These are phyloP conservation scores for Aelia acuminata DNA, from an alignment of 2,888 invertebrate genomes.

Conservation along the genomic window DNA sequence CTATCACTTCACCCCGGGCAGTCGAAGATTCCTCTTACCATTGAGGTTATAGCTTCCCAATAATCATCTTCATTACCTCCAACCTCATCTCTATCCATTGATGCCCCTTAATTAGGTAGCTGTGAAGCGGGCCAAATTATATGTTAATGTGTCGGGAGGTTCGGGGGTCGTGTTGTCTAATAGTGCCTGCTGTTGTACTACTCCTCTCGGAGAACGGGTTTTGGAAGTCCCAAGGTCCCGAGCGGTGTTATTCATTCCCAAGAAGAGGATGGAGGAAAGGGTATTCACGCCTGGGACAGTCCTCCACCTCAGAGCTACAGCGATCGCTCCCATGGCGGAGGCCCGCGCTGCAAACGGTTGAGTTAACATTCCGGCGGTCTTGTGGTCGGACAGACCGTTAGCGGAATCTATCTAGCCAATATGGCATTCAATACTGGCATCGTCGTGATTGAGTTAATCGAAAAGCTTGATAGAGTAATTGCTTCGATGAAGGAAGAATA, in stretches of 20 bases:
- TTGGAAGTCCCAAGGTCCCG: not conserved
- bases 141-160: not conserved
- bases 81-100: not conserved
- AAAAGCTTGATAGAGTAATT: not conserved
- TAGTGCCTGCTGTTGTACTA: not conserved
- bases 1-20: not conserved
- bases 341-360: not conserved
- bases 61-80: not conserved
- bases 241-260: not conserved
- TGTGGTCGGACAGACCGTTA: not conserved
- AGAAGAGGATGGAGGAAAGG: not conserved
- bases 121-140: constrained; percentile 1
- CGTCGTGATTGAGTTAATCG: not conserved
- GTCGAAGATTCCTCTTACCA: not conserved
- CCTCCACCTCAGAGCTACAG: not conserved
- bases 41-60: not conserved
- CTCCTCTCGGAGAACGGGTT: not conserved
- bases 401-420: not conserved
- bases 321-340: not conserved
- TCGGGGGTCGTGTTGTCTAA: not conserved
- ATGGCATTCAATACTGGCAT: not conserved
- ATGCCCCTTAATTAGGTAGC: constrained; percentile 10
- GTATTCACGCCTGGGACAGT: not conserved
- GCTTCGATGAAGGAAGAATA: not conserved
- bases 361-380: constrained; percentile 25